phyloP scores from a whole-genome alignment of 2,797 vertebrate species.

The Glossophaga mutica region DNA sequence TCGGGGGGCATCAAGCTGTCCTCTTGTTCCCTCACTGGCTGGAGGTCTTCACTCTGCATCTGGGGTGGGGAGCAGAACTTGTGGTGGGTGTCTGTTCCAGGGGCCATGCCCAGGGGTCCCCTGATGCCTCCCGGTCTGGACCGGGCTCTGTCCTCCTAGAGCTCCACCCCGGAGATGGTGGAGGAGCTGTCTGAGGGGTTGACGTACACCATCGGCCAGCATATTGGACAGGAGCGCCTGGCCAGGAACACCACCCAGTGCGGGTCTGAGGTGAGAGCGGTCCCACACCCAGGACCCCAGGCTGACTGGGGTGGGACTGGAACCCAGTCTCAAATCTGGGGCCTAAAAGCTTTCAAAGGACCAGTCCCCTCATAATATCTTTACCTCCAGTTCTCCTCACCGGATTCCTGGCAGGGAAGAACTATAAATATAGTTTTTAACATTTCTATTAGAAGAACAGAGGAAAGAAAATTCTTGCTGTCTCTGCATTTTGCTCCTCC shows the following conservation, averaged over 20 bases:
- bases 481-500: too few relatives aligned
- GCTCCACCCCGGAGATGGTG: background rate
- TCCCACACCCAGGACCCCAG: too few relatives aligned
- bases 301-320: background rate
- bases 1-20: background rate
- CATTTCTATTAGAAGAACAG: background rate
- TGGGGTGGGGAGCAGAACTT: background rate
- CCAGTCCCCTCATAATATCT: background rate
- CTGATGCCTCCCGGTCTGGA: background rate
- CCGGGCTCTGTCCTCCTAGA: background rate
- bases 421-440: background rate
- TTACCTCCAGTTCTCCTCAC: background rate
- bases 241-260: background rate
- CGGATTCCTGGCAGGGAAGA: background rate
- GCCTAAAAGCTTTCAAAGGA: background rate
- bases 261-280: background rate
- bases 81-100: background rate
- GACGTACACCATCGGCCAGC: rapidly evolving
- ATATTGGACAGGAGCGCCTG: background rate
- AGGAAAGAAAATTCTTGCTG: background rate
- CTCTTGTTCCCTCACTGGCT: too few relatives aligned
- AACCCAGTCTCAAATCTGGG: background rate
- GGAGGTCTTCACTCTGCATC: background rate
- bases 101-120: background rate
- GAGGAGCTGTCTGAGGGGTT: background rate